These are phyloP conservation scores for Melanostoma scalare DNA, from an alignment of 2,888 invertebrate genomes.

Conservation along the genomic window DNA sequence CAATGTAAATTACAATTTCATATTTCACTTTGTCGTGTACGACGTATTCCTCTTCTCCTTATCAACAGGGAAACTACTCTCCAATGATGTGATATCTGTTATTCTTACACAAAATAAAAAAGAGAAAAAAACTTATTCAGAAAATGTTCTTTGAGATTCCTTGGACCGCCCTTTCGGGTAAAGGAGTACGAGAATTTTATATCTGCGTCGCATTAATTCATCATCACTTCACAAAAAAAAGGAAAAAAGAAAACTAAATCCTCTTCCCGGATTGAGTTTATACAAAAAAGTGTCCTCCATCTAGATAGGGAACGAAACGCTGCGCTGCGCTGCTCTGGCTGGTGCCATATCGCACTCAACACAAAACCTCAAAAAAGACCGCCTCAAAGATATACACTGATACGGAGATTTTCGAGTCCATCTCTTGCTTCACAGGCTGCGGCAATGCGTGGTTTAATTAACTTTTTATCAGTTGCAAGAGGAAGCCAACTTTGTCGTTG, in stretches of 20 bases:
- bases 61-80: constrained; percentile 70
- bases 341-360: constrained; percentile 31
- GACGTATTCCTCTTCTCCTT: constrained; percentile 45
- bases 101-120: constrained; percentile 22
- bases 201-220: constrained; percentile 73
- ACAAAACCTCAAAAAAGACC: constrained; percentile 43
- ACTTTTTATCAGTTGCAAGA: constrained; percentile 72
- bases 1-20: constrained; percentile 74
- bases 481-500: constrained; percentile 65
- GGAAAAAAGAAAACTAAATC: constrained; percentile 17
- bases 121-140: constrained; percentile 29
- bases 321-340: background rate
- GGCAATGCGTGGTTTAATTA: constrained; percentile 71
- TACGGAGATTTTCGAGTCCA: constrained; percentile 67
- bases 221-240: constrained; percentile 67
- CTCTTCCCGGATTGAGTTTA: constrained; percentile 41
- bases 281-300: constrained; percentile 52
- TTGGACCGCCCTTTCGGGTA: constrained; percentile 56
- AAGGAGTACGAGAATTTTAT: constrained; percentile 62
- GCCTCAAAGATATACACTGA: constrained; percentile 60
- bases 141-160: constrained; percentile 61
- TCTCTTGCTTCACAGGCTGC: constrained; percentile 29
- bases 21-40: constrained; percentile 69
- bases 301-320: constrained; percentile 33
- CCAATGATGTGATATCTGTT: constrained; percentile 57